Evolutionary conservation across 2,888 invertebrate genomes (phyloP).

Genomic region (Phaedon cochleariae): DNA sequence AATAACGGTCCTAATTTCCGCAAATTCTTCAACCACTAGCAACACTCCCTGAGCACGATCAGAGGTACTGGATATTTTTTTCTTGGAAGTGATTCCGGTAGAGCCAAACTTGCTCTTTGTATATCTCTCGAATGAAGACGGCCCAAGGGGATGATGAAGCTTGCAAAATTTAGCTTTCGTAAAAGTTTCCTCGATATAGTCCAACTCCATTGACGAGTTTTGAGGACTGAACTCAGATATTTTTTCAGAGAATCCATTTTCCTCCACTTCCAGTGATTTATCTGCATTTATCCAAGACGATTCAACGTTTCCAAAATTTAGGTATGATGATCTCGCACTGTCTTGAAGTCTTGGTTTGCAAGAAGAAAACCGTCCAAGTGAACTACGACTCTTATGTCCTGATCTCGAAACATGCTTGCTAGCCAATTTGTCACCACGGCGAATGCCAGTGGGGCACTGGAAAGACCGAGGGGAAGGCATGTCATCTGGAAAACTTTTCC

Average conservation of each 20-base stretch:
- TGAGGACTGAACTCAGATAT: slow-evolving; percentile 18
- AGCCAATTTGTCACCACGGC: slow-evolving; percentile 43
- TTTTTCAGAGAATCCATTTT: slow-evolving; percentile 15
- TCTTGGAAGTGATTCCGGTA: too few species aligned
- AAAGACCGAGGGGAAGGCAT: slow-evolving; percentile 27
- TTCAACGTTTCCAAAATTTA: slow-evolving; percentile 1
- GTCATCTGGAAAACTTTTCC: too few species aligned
- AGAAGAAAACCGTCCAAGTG: too few species aligned
- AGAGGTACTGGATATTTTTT: too few species aligned
- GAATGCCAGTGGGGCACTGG: slow-evolving; percentile 40
- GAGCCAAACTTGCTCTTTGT: slow-evolving; percentile 14
- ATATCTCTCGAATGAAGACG: slow-evolving; percentile 20
- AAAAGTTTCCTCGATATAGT: too few species aligned
- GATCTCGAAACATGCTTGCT: slow-evolving; percentile 35
- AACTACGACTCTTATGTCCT: slow-evolving; percentile 37
- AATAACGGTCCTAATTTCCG: too few species aligned
- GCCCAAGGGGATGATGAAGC: too few species aligned
- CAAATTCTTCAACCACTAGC: too few species aligned
- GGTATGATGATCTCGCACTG: neutral
- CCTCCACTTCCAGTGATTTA: slow-evolving; percentile 17
- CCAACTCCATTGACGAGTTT: too few species aligned
- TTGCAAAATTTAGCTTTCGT: too few species aligned
- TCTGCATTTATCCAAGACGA: slow-evolving; percentile 23
- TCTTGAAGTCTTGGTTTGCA: too few species aligned
- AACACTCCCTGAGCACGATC: too few species aligned